Evolutionary conservation across 2,888 invertebrate species (phyloP).

Genomic region (Chesias legatella): DNA sequence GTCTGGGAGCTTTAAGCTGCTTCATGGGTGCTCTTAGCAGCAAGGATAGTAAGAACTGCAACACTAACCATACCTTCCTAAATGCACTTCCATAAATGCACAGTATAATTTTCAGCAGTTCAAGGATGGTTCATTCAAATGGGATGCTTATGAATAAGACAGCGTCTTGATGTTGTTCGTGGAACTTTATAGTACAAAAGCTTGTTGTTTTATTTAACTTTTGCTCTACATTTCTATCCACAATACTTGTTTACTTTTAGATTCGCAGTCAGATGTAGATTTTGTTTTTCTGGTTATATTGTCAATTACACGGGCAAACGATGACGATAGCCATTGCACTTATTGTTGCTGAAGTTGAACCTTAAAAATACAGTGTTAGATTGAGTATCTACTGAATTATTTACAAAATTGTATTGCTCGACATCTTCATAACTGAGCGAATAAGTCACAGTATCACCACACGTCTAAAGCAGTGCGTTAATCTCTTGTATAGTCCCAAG

Average conservation of each 20-base stretch:
- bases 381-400: no score
- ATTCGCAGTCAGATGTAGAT: no score
- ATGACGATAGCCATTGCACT: no score
- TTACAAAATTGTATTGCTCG: no score
- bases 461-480: slow-evolving; percentile 5
- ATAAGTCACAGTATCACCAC: slow-evolving; percentile 2
- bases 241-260: no score
- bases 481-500: slow-evolving; percentile 18
- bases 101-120: slow-evolving; percentile 7
- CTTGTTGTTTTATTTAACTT: no score
- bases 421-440: not conserved
- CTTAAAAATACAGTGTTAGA: not conserved
- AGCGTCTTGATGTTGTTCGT: slow-evolving; percentile 4
- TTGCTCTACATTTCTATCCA: not conserved
- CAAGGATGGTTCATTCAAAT: slow-evolving; percentile 17
- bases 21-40: slow-evolving; percentile 16
- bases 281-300: no score
- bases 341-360: no score
- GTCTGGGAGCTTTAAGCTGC: slow-evolving; percentile 12
- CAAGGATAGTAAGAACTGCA: slow-evolving; percentile 9
- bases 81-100: not conserved
- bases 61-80: slow-evolving; percentile 10
- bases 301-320: no score
- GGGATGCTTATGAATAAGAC: slow-evolving; percentile 15
- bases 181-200: no score